These are phyloP conservation scores for Dasyornis broadbenti DNA, from an alignment of 2,113 vertebrate species.

Conservation along the genomic window DNA sequence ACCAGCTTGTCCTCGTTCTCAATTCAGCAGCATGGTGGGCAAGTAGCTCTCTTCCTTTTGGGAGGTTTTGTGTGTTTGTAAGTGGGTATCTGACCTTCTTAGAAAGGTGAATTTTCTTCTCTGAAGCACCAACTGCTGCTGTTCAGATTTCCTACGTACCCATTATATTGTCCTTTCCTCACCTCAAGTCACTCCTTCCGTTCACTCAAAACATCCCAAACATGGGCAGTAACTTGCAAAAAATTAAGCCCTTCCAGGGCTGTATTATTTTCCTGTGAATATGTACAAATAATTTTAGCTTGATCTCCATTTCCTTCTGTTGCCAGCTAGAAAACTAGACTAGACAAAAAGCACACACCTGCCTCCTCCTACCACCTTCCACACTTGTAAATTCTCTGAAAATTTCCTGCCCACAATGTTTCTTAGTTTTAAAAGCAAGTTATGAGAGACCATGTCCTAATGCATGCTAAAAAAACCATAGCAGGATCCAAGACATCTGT, in stretches of 20 bases:
- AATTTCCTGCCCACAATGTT: neutral
- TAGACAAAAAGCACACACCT: neutral
- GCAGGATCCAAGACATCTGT: neutral
- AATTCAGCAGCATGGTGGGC: rapidly evolving
- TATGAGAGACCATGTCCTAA: neutral
- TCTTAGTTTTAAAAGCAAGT: neutral
- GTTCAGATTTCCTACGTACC: neutral
- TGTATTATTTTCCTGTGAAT: neutral
- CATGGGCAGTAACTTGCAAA: neutral
- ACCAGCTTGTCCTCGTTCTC: neutral
- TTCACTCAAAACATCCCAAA: neutral
- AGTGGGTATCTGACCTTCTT: neutral
- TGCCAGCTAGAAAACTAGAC: neutral
- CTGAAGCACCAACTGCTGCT: neutral
- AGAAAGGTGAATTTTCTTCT: neutral
- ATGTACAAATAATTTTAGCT: neutral
- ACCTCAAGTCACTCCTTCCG: neutral
- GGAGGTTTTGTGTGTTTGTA: neutral
- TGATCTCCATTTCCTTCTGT: neutral
- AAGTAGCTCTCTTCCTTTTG: neutral
- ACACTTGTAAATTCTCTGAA: neutral
- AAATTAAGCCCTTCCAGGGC: neutral
- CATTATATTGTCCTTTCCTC: neutral
- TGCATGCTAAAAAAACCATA: neutral
- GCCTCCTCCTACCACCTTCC: slow-evolving; percentile 2